Evolutionary conservation across 2,797 vertebrate species (phyloP), one percentile per base, ranked within the genome.

Genomic region (Orientallactaga sibirica): DNA sequence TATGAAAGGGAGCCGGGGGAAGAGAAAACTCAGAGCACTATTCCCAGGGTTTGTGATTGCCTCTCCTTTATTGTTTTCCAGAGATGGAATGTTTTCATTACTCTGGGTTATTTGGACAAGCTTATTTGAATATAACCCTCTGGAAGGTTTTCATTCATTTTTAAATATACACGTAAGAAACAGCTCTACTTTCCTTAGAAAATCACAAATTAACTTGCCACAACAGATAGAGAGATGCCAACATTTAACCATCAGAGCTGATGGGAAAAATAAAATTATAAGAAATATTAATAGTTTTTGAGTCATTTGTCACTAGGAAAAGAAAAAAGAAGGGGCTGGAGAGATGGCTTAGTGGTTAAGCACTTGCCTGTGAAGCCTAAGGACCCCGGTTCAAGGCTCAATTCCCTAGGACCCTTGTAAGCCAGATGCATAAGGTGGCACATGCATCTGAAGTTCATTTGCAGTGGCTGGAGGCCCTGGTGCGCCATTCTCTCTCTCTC

Each of bases 51-150:
- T 93, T 82, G 62, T 33, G 67, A 77, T 16, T 52, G n/a, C 29
- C 27, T 70, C 33, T 37, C 74, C 6, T 94, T 76, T 85, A 74
- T 66, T 71, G 61, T 86, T 85, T 94, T 77, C n/a, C 43, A 71
- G 67, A 74, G 33, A 52, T 19, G 7, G n/a, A 4, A 55, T 70
- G 33, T 83, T 88, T 92, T 91, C 68, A 78, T 87, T 74, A 27
- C 61, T 67, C 91, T 15, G 2, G 62, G 15, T 48, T 93, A 89
- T 79, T 78, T 91, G 85, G 43, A 90, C 24, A 76, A 7, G 48
- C 61, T 92, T 90, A 68, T 70, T 91, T 93, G 86, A 93, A 73
- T 88, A 76, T 67, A 22, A 68, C 3, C 92, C 22, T 75, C 55
- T 52, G 48, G 70, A 85, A 79, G 24, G 3, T 24, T 79, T 88